These are phyloP conservation scores for Yasuhikotakia modesta DNA, from an alignment of 2,797 vertebrate genomes.

Conservation along the genomic window DNA sequence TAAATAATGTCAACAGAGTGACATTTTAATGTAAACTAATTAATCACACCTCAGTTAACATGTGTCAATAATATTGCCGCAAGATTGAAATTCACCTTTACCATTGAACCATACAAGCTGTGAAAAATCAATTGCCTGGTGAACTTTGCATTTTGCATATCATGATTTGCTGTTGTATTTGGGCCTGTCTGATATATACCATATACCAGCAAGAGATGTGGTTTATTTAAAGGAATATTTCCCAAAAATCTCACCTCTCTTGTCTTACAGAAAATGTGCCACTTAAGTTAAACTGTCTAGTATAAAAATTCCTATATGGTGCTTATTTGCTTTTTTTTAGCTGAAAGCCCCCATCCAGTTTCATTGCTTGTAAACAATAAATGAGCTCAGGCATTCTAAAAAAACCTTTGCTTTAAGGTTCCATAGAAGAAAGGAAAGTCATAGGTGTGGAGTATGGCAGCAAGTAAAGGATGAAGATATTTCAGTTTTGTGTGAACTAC, in stretches of 20 bases:
- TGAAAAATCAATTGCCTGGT: constrained; percentile 17
- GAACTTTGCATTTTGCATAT: constrained; percentile 22
- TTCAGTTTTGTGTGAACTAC: not conserved
- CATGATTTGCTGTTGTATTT: not conserved
- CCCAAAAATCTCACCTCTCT: not conserved
- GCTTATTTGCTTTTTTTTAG: not conserved
- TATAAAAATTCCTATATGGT: not conserved
- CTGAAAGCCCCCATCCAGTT: not conserved
- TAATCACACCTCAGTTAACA: constrained; percentile 19
- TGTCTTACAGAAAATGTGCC: not conserved
- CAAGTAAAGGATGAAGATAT: not conserved
- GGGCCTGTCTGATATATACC: not conserved
- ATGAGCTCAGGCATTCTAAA: not conserved
- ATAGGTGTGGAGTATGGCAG: not conserved
- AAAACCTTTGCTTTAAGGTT: not conserved
- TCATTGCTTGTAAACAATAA: not conserved
- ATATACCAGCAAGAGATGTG: not conserved
- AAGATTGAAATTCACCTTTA: constrained; percentile 27
- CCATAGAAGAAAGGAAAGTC: not conserved
- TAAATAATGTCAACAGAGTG: constrained; percentile 12
- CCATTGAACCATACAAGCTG: constrained; percentile 9
- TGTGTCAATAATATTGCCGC: constrained; percentile 19
- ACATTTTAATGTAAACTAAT: constrained; percentile 29
- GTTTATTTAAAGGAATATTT: not conserved
- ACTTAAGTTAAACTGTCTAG: not conserved